Base-by-base conservation (phyloP, 1,140 invertebrate genomes). In the Coptotermes formosanus region DNA sequence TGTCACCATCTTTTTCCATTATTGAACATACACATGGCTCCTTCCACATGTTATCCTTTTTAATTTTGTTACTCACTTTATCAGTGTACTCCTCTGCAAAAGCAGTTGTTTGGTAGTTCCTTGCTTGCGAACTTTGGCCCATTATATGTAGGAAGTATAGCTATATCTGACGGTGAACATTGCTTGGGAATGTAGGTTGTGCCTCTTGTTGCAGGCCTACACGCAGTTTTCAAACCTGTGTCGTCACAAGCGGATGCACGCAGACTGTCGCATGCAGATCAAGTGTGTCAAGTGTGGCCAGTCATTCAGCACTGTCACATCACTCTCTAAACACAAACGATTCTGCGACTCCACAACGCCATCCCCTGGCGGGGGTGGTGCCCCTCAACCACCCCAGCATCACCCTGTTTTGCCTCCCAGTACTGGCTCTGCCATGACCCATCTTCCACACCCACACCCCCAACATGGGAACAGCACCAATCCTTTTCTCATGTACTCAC, bases 201-300 rank as follows among this genome's bases (percentile, higher is more conserved):
- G 81, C 86, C 48, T 91, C 87, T 93, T 92, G 90, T 94, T 95
- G 86, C 96, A 97, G 94, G 95, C 98, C 3, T 99, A 99, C 92
- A 99, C 99, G 0, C 99, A 99, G 92, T 99, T 99, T 91, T 99
- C 98, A 23, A 99, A 99, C 91, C 93, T 99, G 88, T 99, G 99
- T 90, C 95, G 99, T 32, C 99, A 99, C 92, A 99, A 99, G 90
- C 97, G 99, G 87, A 99, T 99, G 97, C 99, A 99, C 92, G 95
- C 95, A 25, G 96, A 97, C 89, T 97, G 97, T 90, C 95, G 97
- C 88, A 95, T 95, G 91, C 94, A 96, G 90, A 96, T 97, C 88
- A 97, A 98, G 92, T 99, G 98, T 91, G 94, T 93, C 88, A 98
- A 98, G 93, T 99, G 98, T 90, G 95, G 95, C 16, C 96, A 98